Conservation (phyloP, 2,797 vertebrate genomes). For the Iguana delicatissima region DNA sequence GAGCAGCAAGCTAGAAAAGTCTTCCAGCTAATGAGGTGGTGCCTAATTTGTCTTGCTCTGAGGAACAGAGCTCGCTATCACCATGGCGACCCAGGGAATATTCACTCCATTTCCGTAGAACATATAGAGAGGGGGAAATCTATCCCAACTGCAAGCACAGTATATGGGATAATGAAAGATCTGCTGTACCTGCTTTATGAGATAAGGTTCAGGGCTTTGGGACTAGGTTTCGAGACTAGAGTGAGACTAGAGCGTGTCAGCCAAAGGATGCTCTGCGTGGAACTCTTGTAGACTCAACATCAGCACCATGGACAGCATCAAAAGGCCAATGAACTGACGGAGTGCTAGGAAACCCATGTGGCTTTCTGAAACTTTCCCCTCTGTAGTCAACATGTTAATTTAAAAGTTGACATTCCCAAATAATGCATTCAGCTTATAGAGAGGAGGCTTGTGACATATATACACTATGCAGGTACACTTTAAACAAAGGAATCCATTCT, state of each 20-base stretch:
- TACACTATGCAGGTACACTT: not conserved
- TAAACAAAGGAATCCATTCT: not conserved
- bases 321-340: not conserved
- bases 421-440: not conserved
- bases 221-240: not conserved
- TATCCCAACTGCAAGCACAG: conserved; percentile 55
- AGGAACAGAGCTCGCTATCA: conserved; percentile 80
- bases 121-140: conserved; percentile 58
- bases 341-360: no score
- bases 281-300: not conserved
- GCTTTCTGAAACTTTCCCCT: not conserved
- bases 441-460: not conserved
- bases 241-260: not conserved
- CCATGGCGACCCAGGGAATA: conserved; percentile 85
- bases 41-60: conserved; percentile 75
- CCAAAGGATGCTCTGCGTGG: not conserved
- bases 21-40: conserved; percentile 71
- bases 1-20: conserved; percentile 27
- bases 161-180: not conserved
- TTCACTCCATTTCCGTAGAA: conserved; percentile 46
- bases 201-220: not conserved
- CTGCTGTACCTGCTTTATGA: not conserved
- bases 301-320: conserved; percentile 67
- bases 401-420: not conserved
- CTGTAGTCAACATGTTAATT: not conserved